Evolutionary conservation across 2,888 invertebrate genomes (phyloP).

Genomic region (Dryococelus australis): DNA sequence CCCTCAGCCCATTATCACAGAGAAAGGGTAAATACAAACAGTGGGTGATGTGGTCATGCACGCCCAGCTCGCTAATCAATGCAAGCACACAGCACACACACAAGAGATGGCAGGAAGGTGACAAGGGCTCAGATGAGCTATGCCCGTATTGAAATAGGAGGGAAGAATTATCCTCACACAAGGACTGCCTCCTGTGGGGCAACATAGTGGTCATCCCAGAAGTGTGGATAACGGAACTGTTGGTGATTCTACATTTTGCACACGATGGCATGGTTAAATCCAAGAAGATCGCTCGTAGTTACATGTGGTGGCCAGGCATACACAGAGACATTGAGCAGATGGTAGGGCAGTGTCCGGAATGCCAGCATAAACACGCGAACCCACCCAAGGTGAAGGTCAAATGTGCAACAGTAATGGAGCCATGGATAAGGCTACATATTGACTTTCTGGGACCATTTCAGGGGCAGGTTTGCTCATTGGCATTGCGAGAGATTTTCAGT

Average conservation of each 20-base stretch:
- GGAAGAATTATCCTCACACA: not conserved
- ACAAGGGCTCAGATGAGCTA: not conserved
- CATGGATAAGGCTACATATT: too few relatives aligned
- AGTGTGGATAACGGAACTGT: not conserved
- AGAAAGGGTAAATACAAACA: not conserved
- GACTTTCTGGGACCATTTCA: too few relatives aligned
- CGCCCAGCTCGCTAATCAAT: not conserved
- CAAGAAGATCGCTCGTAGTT: not conserved
- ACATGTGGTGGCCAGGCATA: not conserved
- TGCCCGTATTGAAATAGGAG: not conserved
- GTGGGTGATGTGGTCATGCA: not conserved
- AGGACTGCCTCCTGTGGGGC: conserved; percentile 3
- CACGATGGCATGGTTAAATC: not conserved
- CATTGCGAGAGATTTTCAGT: too few relatives aligned
- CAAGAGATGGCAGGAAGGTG: not conserved
- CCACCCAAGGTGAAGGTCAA: too few relatives aligned
- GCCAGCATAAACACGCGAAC: too few relatives aligned
- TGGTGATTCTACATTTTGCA: not conserved
- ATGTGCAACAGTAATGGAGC: too few relatives aligned
- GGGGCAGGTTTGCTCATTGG: too few relatives aligned
- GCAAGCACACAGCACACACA: not conserved
- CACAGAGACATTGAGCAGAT: not conserved
- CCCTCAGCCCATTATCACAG: not conserved
- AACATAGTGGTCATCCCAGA: not conserved
- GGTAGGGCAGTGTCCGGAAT: too few relatives aligned